phyloP scores from a whole-genome alignment of 2,888 invertebrate genomes.

The Caenorhabditis sp. region DNA sequence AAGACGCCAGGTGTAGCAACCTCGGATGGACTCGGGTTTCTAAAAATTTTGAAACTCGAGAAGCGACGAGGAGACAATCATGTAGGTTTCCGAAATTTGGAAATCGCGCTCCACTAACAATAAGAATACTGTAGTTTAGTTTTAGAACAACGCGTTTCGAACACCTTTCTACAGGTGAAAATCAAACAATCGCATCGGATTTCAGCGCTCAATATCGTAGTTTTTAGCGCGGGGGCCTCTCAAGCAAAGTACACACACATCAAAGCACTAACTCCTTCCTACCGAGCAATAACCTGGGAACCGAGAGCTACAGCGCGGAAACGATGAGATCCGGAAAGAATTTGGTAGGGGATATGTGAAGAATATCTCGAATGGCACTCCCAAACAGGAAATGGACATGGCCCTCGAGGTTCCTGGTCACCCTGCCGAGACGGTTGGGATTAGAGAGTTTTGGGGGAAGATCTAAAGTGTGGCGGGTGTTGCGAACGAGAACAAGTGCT shows the following conservation, averaged over 20 bases:
- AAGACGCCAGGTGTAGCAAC: background rate
- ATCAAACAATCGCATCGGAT: background rate
- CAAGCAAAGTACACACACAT: background rate
- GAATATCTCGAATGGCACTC: too few relatives aligned
- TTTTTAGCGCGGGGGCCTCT: too few relatives aligned
- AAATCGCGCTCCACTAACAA: too few relatives aligned
- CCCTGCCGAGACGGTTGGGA: too few relatives aligned
- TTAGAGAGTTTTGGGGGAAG: background rate
- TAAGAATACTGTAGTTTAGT: too few relatives aligned
- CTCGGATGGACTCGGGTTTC: background rate
- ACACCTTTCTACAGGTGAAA: background rate
- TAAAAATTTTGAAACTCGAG: background rate
- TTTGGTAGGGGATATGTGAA: background rate
- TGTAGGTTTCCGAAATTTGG: too few relatives aligned
- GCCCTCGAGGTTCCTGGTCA: too few relatives aligned
- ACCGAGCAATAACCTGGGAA: background rate
- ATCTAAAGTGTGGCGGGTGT: conserved; percentile 9
- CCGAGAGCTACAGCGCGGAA: conserved; percentile 2
- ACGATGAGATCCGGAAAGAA: conserved; percentile 11
- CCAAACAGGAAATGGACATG: background rate
- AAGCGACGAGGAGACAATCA: too few relatives aligned
- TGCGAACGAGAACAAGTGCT: conserved; percentile 13
- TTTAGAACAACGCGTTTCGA: background rate
- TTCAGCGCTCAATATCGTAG: background rate
- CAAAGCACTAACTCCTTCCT: background rate